Conservation (phyloP, 2,113 vertebrate genomes). For the Phrynosoma blainvillii region DNA sequence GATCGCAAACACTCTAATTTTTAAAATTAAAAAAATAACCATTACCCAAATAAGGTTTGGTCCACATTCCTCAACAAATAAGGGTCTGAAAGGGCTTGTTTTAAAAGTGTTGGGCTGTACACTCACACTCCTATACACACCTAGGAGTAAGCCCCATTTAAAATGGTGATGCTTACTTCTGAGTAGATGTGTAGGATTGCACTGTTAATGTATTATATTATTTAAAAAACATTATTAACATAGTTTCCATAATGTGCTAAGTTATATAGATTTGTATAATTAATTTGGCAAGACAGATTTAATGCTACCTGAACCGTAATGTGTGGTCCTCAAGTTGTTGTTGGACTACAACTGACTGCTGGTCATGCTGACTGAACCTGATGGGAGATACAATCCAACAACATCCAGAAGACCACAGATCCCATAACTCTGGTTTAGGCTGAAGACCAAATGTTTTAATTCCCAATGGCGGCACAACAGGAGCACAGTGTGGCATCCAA, state of each 20-base stretch:
- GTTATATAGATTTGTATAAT: conserved; percentile 65
- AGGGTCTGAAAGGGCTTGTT: not conserved
- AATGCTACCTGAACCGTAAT: not conserved
- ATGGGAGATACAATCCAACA: not conserved
- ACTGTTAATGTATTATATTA: not conserved
- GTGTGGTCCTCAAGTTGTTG: not conserved
- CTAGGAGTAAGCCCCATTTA: not conserved
- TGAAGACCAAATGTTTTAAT: conserved; percentile 44
- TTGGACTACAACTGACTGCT: not conserved
- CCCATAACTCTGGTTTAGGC: not conserved
- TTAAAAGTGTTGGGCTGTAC: not conserved
- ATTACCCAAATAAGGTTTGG: not conserved
- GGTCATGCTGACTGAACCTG: not conserved
- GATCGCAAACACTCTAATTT: not conserved
- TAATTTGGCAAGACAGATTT: conserved; percentile 55
- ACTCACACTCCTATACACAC: not conserved
- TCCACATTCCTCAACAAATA: no score
- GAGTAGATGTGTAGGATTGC: not conserved
- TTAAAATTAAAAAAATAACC: conserved; percentile 24
- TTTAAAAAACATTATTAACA: not conserved
- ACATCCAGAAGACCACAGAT: not conserved
- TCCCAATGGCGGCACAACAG: not conserved
- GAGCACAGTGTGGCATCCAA: not conserved
- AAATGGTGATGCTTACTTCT: not conserved
- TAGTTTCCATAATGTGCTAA: conserved; percentile 48